These are phyloP conservation scores for Grantiella picta DNA, from an alignment of 2,113 vertebrate species.

Conservation along the genomic window DNA sequence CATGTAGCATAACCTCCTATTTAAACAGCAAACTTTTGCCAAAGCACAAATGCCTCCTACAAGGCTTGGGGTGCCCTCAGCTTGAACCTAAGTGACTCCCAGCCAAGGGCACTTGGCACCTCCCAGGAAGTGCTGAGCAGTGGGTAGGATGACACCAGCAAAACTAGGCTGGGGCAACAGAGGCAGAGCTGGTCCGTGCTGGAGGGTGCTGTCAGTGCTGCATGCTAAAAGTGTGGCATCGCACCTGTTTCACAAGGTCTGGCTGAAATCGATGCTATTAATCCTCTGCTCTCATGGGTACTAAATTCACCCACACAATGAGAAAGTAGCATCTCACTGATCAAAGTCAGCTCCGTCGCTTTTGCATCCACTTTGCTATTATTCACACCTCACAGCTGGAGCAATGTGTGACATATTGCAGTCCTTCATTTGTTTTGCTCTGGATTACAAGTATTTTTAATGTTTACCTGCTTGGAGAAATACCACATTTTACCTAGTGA, in stretches of 20 bases:
- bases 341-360: not conserved
- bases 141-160: not conserved
- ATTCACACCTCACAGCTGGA: slow-evolving; percentile 3
- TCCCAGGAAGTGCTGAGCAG: not conserved
- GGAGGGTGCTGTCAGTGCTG: not conserved
- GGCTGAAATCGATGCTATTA: not conserved
- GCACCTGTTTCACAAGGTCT: not conserved
- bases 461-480: slow-evolving; percentile 30
- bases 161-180: not conserved
- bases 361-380: not conserved
- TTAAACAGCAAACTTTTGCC: slow-evolving; percentile 7
- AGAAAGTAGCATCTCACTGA: not conserved
- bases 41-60: not conserved
- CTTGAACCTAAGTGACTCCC: not conserved
- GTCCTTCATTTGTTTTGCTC: not conserved
- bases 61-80: not conserved
- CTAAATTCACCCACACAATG: not conserved
- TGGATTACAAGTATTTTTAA: not conserved
- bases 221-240: not conserved
- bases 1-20: not conserved
- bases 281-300: not conserved
- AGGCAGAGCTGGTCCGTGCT: not conserved
- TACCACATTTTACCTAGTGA: not conserved
- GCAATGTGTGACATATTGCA: not conserved
- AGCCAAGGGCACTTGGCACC: not conserved